Percentiles rank a stretch among this genome's conserved stretches.
These are phyloP conservation scores for Linyphia triangularis DNA, from an alignment of 2,888 invertebrate species.

Conservation along the genomic window DNA sequence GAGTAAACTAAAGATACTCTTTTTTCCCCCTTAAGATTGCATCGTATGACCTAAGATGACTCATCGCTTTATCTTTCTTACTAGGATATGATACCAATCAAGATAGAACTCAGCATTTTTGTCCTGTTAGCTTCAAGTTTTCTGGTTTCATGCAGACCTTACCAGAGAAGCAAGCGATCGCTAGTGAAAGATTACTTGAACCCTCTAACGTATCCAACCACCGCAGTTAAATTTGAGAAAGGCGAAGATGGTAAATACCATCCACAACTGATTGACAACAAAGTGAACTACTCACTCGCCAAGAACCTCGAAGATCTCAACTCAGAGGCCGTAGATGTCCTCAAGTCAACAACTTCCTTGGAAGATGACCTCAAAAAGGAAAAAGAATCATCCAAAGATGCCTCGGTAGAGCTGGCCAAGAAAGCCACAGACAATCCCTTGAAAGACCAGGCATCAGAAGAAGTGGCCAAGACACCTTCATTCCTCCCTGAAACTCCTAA, in stretches of 20 bases:
- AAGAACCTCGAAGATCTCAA: slow-evolving; percentile 5
- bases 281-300: slow-evolving; percentile 1
- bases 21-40: neutral
- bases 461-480: neutral
- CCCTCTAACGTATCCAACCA: slow-evolving; percentile 32
- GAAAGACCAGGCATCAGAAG: neutral
- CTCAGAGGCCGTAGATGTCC: neutral
- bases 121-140: neutral
- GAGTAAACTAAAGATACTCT: neutral
- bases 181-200: slow-evolving; percentile 40
- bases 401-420: neutral
- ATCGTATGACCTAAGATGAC: neutral
- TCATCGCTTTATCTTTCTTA: neutral
- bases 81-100: neutral
- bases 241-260: slow-evolving; percentile 42
- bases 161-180: neutral
- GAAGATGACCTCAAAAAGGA: neutral
- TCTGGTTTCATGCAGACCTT: neutral
- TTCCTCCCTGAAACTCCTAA: neutral
- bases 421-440: too few relatives aligned
- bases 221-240: slow-evolving; percentile 7
- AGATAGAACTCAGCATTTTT: neutral
- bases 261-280: neutral
- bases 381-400: neutral
- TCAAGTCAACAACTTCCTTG: neutral